Evolutionary conservation across 2,797 vertebrate genomes (phyloP).

Genomic region (Tinamus major): DNA sequence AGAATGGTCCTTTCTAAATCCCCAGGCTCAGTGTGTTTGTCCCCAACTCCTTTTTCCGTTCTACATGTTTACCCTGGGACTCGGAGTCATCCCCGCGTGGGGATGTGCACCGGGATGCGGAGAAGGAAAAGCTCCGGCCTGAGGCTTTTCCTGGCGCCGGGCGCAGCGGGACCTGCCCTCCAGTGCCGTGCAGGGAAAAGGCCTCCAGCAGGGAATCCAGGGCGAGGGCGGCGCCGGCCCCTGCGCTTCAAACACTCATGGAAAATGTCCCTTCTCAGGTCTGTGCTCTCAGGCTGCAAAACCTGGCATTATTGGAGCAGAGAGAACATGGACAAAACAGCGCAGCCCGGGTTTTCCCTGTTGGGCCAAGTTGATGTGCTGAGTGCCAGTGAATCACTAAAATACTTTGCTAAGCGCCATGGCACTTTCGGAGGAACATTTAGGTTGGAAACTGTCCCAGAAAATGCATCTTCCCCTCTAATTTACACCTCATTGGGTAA

Average conservation of each 20-base stretch:
- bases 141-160: not conserved
- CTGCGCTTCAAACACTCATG: accelerated
- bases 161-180: not conserved
- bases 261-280: accelerated
- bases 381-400: not conserved
- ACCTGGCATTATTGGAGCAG: accelerated
- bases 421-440: not conserved
- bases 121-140: accelerated
- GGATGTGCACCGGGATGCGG: accelerated
- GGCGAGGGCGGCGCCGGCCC: accelerated
- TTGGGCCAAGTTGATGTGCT: not conserved
- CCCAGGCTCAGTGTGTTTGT: not conserved
- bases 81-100: not conserved
- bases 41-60: accelerated
- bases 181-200: not conserved
- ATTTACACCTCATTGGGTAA: slow-evolving; percentile 38
- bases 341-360: not conserved
- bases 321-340: accelerated
- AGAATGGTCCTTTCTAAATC: not conserved
- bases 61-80: not conserved
- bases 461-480: slow-evolving; percentile 44
- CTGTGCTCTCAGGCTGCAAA: not conserved
- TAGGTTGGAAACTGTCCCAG: slow-evolving; percentile 54
- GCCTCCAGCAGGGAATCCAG: not conserved
- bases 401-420: not conserved